Base-by-base conservation (phyloP, 2,113 vertebrate genomes). In the Scytalopus superciliaris region DNA sequence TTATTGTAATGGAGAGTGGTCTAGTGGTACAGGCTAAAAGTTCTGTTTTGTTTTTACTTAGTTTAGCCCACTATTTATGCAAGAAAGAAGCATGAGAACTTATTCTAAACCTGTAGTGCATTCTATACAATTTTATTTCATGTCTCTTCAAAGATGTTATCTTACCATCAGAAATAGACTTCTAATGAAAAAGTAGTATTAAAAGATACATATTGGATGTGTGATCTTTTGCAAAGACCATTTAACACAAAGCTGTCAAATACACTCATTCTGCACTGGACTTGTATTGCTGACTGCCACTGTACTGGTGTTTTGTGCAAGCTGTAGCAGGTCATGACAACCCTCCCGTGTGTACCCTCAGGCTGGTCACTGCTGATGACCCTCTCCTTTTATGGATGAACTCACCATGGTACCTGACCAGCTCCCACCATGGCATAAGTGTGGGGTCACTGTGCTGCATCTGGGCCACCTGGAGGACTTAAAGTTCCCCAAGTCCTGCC, bases 351-450 rank as follows among this genome's bases (percentile, higher is more conserved):
- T 28, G 6, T 27, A 19, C 39, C 53, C 68, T 68, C 37, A 52
- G n/a, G 30, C 9, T 49, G 31, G 44, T 64, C 33, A 40, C 21
- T 69, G 3, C 30, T 56, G 49, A n/a, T 57, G 63, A 37, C n/a
- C 31, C 40, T 73, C n/a, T 52, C 18, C 49, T 56, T 12, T 8
- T 49, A 45, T 0, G 24, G 21, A 40, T 27, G 17, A 68, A 14
- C 14, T 83, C 33, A 12, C 1, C 30, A 12, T 0, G 1, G n/a
- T 31, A 56, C 39, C 9, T 1, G 1, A 44, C 14, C 37, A 57
- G 50, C 12, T 84, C 31, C 31, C 45, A 37, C 14, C 17, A 30
- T 2, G 13, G 24, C 25, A 19, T 16, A 33, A 69, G 8, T 25
- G 27, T 2, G 5, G 12, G 35, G 14, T 47, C 57, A 72, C 30